Conservation (phyloP, 2,888 invertebrate species). For the Drosophila ustulata region DNA sequence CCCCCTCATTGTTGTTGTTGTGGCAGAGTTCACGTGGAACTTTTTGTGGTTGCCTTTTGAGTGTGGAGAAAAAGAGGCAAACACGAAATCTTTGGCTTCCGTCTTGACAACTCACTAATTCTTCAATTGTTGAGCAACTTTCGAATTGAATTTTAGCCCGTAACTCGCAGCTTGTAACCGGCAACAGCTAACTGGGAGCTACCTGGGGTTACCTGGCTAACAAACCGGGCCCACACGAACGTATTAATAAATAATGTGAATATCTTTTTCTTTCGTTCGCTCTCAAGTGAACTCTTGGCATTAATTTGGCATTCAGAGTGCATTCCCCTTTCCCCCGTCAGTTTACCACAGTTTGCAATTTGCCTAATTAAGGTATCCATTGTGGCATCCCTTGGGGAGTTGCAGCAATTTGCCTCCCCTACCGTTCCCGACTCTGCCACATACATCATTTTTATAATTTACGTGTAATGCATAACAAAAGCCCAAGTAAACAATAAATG, state of each 20-base stretch:
- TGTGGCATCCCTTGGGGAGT: conserved; percentile 47
- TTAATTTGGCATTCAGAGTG: conserved; percentile 58
- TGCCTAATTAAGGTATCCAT: conserved; percentile 59
- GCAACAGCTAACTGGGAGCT: conserved; percentile 12
- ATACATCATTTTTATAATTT: conserved; percentile 70
- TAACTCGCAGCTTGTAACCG: conserved; percentile 16
- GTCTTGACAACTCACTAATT: conserved; percentile 60
- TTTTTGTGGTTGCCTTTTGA: conserved; percentile 25
- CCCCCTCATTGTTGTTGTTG: conserved; percentile 11
- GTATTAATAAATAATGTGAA: conserved; percentile 50
- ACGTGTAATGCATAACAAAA: conserved; percentile 65
- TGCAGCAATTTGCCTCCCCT: conserved; percentile 34
- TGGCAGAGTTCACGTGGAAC: conserved; percentile 33
- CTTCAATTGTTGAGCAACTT: conserved; percentile 55
- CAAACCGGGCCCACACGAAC: conserved; percentile 14
- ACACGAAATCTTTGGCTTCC: conserved; percentile 47
- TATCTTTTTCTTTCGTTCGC: conserved; percentile 17
- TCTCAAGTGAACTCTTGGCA: conserved; percentile 29
- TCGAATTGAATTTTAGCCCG: conserved; percentile 42
- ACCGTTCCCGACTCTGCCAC: conserved; percentile 11
- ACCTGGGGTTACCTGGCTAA: conserved; percentile 12
- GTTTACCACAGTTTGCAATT: neutral
- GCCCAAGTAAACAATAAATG: conserved; percentile 58
- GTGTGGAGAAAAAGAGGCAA: conserved; percentile 13
- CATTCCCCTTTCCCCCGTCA: conserved; percentile 22